Conservation (phyloP, 2,888 invertebrate species). For the Dione juno region DNA sequence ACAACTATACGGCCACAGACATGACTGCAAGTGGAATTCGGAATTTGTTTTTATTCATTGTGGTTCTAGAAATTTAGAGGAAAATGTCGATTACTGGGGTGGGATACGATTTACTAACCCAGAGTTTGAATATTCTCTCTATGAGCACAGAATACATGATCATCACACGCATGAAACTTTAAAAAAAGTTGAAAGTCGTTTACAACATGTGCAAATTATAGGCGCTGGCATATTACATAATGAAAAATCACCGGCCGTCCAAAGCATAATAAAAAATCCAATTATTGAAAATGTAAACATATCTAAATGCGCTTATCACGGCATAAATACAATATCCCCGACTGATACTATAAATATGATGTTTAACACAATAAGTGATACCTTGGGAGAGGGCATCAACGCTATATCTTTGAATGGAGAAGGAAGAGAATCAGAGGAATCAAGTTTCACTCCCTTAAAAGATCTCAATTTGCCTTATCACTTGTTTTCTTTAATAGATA, state of each 20-base stretch:
- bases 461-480: conserved; percentile 93
- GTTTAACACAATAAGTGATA: conserved; percentile 89
- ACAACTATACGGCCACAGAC: conserved; percentile 92
- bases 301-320: conserved; percentile 93
- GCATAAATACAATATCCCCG: conserved; percentile 95
- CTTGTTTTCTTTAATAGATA: conserved; percentile 96
- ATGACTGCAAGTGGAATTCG: conserved; percentile 94
- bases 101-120: conserved; percentile 96
- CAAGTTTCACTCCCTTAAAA: conserved; percentile 94
- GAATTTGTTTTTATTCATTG: conserved; percentile 97
- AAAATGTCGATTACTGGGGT: conserved; percentile 94
- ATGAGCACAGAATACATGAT: conserved; percentile 92
- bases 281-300: conserved; percentile 91
- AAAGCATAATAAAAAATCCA: conserved; percentile 95
- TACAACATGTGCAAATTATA: conserved; percentile 91
- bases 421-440: conserved; percentile 92
- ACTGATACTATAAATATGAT: conserved; percentile 90
- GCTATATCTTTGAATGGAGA: conserved; percentile 96
- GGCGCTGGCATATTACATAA: conserved; percentile 98
- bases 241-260: conserved; percentile 96
- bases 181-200: conserved; percentile 87
- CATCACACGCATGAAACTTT: conserved; percentile 89
- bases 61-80: conserved; percentile 87
- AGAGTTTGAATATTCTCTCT: conserved; percentile 93
- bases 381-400: conserved; percentile 95